phyloP scores from a whole-genome alignment of 2,797 vertebrate genomes.

The Enteromius fasciolatus region DNA sequence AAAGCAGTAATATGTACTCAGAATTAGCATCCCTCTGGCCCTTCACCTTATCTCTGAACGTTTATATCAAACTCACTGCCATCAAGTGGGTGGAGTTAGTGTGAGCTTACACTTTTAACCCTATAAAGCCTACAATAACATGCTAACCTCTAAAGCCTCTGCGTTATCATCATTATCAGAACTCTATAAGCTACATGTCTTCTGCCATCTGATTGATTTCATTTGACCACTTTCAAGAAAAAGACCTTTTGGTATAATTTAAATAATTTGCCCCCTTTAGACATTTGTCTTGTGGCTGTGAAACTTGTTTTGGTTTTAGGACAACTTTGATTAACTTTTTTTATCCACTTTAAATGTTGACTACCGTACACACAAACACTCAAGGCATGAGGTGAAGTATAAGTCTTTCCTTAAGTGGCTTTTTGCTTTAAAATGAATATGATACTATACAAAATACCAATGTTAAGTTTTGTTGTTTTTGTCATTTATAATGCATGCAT shows the following conservation, averaged over 20 bases:
- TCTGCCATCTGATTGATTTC: neutral
- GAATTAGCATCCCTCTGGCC: slow-evolving; percentile 34
- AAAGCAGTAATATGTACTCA: slow-evolving; percentile 14
- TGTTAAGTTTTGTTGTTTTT: no score
- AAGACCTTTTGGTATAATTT: neutral
- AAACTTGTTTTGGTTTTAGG: no score
- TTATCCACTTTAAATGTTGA: no score
- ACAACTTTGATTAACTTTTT: no score
- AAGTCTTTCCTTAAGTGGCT: no score
- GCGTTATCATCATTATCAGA: neutral
- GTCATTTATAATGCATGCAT: no score
- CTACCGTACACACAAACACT: no score
- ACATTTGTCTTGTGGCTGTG: neutral
- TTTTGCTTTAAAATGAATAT: no score
- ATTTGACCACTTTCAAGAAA: no score
- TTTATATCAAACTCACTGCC: slow-evolving; percentile 43
- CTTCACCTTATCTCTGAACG: slow-evolving; percentile 48
- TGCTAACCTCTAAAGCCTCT: neutral
- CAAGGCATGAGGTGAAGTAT: no score
- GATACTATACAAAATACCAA: no score
- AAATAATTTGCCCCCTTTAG: neutral
- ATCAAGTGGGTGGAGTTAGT: slow-evolving; percentile 45
- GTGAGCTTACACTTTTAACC: slow-evolving; percentile 50
- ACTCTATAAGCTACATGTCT: neutral
- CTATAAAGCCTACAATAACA: slow-evolving; percentile 21